Percentiles rank a stretch among this genome's conserved stretches.
Conservation (phyloP, 2,888 invertebrate genomes). For the Diabrotica balteata region DNA sequence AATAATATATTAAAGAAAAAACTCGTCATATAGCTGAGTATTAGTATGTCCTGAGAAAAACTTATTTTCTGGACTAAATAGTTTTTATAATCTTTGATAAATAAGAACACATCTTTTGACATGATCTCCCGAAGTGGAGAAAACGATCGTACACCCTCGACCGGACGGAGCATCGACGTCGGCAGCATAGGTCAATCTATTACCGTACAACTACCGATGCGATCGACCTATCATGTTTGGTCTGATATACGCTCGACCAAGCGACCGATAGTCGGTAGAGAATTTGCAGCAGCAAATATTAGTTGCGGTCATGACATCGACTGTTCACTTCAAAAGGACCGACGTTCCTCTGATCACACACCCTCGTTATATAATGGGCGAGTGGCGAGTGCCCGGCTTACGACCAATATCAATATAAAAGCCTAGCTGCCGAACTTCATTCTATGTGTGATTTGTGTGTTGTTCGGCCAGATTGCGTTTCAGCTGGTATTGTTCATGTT, state of each 20-base stretch:
- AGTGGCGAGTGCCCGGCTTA: conserved; percentile 2
- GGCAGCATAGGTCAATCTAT: too few species aligned
- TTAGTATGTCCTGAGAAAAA: too few species aligned
- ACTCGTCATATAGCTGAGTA: too few species aligned
- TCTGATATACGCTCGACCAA: background rate
- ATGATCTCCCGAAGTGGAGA: too few species aligned
- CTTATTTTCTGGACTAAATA: too few species aligned
- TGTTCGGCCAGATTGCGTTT: conserved; percentile 55
- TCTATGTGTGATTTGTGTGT: conserved; percentile 50
- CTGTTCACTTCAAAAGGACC: conserved; percentile 19
- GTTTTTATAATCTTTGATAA: too few species aligned
- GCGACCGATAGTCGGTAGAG: background rate
- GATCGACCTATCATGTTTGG: background rate
- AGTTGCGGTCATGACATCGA: conserved; percentile 17
- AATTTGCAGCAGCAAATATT: conserved; percentile 5
- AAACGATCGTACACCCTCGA: too few species aligned
- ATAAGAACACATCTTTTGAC: too few species aligned
- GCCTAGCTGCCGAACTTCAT: conserved; percentile 14
- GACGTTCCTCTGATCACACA: conserved; percentile 5
- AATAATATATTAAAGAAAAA: too few species aligned
- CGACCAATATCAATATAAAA: conserved; percentile 22
- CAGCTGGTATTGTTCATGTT: conserved; percentile 48
- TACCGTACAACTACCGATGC: background rate
- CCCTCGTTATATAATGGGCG: conserved; percentile 14
- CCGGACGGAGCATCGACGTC: too few species aligned